Conservation (phyloP, 2,113 vertebrate genomes). For the Spea bombifrons region DNA sequence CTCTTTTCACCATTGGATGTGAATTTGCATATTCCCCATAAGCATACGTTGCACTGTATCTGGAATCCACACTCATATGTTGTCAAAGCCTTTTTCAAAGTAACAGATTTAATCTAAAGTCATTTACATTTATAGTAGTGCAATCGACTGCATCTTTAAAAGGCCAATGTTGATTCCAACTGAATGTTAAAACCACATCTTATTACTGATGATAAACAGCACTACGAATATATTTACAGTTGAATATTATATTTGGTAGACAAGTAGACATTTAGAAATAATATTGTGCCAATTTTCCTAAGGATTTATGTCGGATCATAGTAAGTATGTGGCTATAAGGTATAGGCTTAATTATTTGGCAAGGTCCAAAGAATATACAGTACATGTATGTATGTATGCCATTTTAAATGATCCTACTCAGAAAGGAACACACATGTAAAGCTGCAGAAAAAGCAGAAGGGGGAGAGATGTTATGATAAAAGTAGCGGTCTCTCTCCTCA, state of each 20-base stretch:
- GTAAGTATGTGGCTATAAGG: too few species aligned
- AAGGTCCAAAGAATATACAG: too few species aligned
- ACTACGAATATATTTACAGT: neutral
- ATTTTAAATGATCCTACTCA: too few species aligned
- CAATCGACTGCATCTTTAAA: conserved; percentile 36
- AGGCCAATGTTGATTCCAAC: conserved; percentile 16
- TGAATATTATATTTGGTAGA: neutral
- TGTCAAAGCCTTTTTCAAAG: conserved; percentile 10
- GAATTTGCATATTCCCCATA: neutral
- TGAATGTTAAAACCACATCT: conserved; percentile 6
- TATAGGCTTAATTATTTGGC: too few species aligned
- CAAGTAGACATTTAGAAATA: too few species aligned
- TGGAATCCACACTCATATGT: conserved; percentile 15
- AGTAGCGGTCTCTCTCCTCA: too few species aligned
- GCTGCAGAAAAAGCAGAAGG: too few species aligned
- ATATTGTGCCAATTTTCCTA: too few species aligned
- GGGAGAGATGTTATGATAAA: too few species aligned
- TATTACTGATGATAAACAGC: conserved; percentile 26
- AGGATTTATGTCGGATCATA: too few species aligned
- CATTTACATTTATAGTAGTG: conserved; percentile 43
- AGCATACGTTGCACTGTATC: neutral
- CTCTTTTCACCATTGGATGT: neutral
- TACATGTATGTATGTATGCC: too few species aligned
- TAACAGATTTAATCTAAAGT: conserved; percentile 35
- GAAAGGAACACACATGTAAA: too few species aligned